Base-by-base conservation (phyloP, 2,113 vertebrate species). In the Oenanthe oenanthe region DNA sequence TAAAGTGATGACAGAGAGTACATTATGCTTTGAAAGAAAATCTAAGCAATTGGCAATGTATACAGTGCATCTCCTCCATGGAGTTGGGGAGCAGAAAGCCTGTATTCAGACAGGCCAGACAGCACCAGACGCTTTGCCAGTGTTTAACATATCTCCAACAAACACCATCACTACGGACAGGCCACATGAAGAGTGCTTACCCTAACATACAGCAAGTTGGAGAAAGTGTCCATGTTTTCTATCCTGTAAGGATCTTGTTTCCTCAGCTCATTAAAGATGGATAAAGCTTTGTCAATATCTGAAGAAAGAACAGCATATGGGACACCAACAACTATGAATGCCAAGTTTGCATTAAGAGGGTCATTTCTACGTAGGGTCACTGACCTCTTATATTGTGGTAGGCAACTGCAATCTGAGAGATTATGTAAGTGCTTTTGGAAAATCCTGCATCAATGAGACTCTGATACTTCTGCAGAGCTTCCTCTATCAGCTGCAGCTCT, bases 161-260 rank as follows among this genome's bases (percentile, higher is more conserved):
- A 63, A 86, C 4, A 62, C 31, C 58, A 28, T 7, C 12, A 9
- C 31, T 29, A 48, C 0, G 17, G 28, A 79, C 40, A 89, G 73
- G 25, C 31, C 90, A 95, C 7, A 63, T 42, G 65, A 95, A 43
- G 45, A 42, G 7, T 53, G 51, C 98, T 99, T 96, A 99, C 99
- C 98, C 99, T 98, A 79, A 99, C 99, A 82, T 99, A 99, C 1
- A 99, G 98, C 74, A 99, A 97, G 93, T 99, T 99, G 81, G 99
- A 99, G 95, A 99, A 99, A 21, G 99, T 99, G 96, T 99, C 99
- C 99, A 99, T 99, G 97, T 99, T 99, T 97, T 99, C 99, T 91
- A 99, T 99, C 88, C 99, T 98, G 94, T 99, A 99, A 19, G 99
- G 99, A 96, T 99, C 99, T 97, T 99, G 98, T 82, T 99, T 99